A percentile compares a stretch with the other conserved stretches of the same genome.
These are phyloP conservation scores for Galeruca laticollis DNA, from an alignment of 2,888 invertebrate species.

Conservation along the genomic window DNA sequence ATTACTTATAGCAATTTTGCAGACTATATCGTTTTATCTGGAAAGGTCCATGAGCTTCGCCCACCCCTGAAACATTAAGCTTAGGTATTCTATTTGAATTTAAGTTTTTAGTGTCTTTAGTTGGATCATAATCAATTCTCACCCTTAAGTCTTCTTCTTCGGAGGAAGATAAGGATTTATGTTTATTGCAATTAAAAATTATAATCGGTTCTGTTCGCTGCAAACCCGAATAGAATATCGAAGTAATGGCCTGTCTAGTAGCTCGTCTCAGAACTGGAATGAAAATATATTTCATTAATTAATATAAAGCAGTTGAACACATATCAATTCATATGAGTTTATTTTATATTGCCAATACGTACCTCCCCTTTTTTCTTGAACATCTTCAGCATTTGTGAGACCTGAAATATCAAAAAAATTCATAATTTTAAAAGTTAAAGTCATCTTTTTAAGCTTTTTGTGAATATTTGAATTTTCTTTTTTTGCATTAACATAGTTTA, in stretches of 20 bases:
- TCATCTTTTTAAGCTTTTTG: background rate
- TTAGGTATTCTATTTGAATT: too few species aligned
- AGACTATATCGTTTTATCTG: too few species aligned
- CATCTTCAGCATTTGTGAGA: conserved; percentile 9
- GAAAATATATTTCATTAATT: background rate
- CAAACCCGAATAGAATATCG: conserved; percentile 20
- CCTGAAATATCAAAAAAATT: conserved; percentile 15
- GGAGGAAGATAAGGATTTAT: background rate
- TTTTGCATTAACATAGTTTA: too few species aligned
- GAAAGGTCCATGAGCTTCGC: too few species aligned
- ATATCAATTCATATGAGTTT: too few species aligned
- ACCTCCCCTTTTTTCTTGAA: conserved; percentile 26
- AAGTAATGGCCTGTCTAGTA: conserved; percentile 19
- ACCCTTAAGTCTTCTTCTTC: conserved; percentile 3
- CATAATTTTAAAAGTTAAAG: conserved; percentile 8
- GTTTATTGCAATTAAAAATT: conserved; percentile 27
- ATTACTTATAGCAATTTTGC: too few species aligned
- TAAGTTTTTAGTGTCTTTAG: too few species aligned
- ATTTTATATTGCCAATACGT: background rate
- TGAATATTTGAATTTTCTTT: too few species aligned
- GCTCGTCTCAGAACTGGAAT: conserved; percentile 35
- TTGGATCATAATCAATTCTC: background rate
- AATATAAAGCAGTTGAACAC: too few species aligned
- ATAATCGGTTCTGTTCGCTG: conserved; percentile 30
- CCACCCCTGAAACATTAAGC: too few species aligned